phyloP scores from a whole-genome alignment of 1,140 invertebrate genomes.

The Triops cancriformis region DNA sequence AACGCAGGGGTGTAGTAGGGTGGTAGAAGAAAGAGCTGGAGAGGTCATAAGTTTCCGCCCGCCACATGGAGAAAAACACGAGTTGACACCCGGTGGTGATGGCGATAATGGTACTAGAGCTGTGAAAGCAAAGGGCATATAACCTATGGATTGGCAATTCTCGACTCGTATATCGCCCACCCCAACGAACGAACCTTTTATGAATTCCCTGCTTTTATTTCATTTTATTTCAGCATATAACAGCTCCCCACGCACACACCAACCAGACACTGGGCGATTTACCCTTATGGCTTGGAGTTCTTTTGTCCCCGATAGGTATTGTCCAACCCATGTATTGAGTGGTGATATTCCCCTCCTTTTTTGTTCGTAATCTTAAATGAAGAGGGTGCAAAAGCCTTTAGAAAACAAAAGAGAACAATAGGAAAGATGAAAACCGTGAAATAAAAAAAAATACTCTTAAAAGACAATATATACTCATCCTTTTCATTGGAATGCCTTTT shows the following conservation, averaged over 20 bases:
- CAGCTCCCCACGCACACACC: neutral
- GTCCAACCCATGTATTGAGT: neutral
- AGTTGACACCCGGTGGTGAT: slow-evolving; percentile 2
- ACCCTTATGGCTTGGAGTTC: neutral
- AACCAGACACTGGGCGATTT: neutral
- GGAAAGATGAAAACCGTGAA: neutral
- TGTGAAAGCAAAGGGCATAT: slow-evolving; percentile 1
- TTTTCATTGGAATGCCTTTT: neutral
- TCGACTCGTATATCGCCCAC: neutral
- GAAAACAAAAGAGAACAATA: neutral
- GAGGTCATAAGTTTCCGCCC: neutral
- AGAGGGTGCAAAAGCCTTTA: neutral
- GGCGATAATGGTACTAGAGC: slow-evolving; percentile 2
- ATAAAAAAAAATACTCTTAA: neutral
- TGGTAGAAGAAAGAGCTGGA: neutral
- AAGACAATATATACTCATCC: neutral
- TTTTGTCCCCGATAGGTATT: slow-evolving; percentile 9
- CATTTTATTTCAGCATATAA: neutral
- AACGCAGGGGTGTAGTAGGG: neutral
- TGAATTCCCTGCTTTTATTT: neutral
- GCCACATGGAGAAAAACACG: neutral
- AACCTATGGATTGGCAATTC: slow-evolving; percentile 10
- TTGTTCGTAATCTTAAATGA: neutral
- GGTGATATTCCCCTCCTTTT: neutral
- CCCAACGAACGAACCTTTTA: neutral